phyloP scores from a whole-genome alignment of 1,140 invertebrate species.

The Sarcophaga peregrina region DNA sequence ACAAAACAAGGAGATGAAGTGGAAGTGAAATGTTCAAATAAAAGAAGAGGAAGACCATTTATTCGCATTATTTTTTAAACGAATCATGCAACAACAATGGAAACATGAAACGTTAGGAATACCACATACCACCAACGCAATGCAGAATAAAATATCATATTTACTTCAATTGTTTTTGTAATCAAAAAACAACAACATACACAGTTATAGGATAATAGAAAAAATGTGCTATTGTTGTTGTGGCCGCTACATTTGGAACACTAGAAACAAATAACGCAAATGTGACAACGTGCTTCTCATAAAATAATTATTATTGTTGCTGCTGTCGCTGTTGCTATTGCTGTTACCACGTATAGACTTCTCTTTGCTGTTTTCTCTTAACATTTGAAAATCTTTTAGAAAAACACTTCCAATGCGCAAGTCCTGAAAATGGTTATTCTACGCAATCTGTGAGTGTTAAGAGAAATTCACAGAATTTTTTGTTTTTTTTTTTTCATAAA shows the following conservation, averaged over 20 bases:
- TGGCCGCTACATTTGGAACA: not conserved
- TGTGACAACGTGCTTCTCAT: not conserved
- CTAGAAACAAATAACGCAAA: not conserved
- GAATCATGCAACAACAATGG: not conserved
- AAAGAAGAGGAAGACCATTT: not conserved
- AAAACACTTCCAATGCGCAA: slow-evolving; percentile 17
- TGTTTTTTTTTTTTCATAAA: not conserved
- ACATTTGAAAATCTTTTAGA: not conserved
- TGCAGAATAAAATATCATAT: not conserved
- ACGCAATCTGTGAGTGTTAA: not conserved
- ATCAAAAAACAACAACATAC: not conserved
- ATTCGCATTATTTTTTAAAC: not conserved
- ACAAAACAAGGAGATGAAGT: not conserved
- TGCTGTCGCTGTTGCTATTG: not conserved
- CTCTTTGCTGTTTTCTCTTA: not conserved
- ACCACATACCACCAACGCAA: not conserved
- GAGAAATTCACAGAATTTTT: slow-evolving; percentile 12
- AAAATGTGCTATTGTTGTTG: not conserved
- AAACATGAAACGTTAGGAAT: not conserved
- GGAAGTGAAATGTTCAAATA: not conserved
- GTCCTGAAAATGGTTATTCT: not conserved
- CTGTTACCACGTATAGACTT: not conserved
- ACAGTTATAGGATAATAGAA: not conserved
- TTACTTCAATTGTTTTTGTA: not conserved
- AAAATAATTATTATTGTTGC: not conserved